Evolutionary conservation across 2,113 vertebrate species (phyloP).

Genomic region (Nibea coibor): DNA sequence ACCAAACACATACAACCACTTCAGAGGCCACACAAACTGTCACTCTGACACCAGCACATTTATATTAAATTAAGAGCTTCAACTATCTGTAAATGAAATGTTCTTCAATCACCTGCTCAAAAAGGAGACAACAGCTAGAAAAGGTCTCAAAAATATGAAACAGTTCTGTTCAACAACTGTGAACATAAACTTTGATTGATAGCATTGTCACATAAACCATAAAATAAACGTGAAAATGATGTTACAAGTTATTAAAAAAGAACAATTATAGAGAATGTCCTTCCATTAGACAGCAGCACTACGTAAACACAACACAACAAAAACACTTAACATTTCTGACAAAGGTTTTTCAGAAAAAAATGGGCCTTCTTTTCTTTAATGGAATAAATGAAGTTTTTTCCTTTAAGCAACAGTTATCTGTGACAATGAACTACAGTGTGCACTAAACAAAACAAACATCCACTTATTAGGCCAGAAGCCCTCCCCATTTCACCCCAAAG

Average conservation of each 20-base stretch:
- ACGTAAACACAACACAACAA: background rate
- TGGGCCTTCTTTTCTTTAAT: background rate
- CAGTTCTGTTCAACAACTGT: background rate
- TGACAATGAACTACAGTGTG: conserved; percentile 47
- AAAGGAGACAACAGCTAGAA: background rate
- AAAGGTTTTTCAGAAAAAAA: conserved; percentile 20
- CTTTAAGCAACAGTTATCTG: background rate
- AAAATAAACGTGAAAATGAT: background rate
- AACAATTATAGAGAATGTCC: background rate
- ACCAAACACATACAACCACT: conserved; percentile 6
- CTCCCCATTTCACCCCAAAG: conserved; percentile 6
- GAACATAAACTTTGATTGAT: background rate
- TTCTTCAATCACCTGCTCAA: conserved; percentile 16
- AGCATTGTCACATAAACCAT: background rate
- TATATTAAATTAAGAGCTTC: conserved; percentile 26
- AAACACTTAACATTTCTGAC: background rate
- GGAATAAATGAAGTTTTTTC: conserved; percentile 42
- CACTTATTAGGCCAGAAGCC: background rate
- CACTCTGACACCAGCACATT: conserved; percentile 14
- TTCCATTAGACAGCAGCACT: background rate
- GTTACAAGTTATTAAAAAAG: background rate
- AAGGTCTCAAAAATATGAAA: background rate
- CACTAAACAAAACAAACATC: conserved; percentile 51
- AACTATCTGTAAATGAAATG: conserved; percentile 33
- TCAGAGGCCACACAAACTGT: background rate